Conservation (phyloP, 2,113 vertebrate species). For the Glaucomys volans region DNA sequence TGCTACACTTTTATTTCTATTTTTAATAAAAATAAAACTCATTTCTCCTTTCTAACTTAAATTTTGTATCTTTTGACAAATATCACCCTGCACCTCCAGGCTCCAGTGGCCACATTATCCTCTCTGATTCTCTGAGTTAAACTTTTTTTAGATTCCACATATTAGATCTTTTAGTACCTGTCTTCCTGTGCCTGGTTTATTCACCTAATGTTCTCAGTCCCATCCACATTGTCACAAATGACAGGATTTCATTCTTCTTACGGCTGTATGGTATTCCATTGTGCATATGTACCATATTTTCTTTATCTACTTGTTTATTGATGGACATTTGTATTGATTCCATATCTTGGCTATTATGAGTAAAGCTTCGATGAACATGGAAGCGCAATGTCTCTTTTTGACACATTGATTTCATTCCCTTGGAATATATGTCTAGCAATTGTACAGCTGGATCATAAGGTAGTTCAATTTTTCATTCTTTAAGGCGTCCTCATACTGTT, state of each 20-base stretch:
- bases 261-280: background rate
- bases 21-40: background rate
- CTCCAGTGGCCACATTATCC: background rate
- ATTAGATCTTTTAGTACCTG: background rate
- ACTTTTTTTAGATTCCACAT: background rate
- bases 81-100: background rate
- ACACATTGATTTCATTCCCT: background rate
- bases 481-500: background rate
- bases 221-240: background rate
- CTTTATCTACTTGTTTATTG: background rate
- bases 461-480: background rate
- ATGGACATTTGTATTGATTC: background rate
- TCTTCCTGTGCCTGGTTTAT: background rate
- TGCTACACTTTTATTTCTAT: background rate
- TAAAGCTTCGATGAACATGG: background rate
- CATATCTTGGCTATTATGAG: background rate
- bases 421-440: background rate
- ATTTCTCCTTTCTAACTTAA: background rate
- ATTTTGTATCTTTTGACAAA: background rate
- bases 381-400: background rate
- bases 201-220: background rate
- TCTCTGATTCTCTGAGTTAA: background rate
- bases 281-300: background rate
- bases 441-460: background rate
- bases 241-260: background rate